These are phyloP conservation scores for Hesperophylax magnus DNA, from an alignment of 1,140 invertebrate genomes.

Conservation along the genomic window DNA sequence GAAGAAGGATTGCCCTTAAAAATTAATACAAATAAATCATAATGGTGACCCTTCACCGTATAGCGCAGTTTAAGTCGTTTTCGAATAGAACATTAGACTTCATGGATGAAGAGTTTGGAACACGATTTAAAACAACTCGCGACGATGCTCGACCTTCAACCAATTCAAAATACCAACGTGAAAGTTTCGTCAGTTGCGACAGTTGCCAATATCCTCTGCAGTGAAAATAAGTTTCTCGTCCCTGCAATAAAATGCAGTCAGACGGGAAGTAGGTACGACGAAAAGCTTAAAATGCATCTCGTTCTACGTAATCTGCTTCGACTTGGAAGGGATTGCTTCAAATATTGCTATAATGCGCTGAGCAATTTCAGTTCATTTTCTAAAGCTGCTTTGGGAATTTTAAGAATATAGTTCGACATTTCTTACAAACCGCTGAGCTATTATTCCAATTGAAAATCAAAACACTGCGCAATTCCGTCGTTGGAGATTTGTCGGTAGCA, in stretches of 20 bases:
- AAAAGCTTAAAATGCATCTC: conserved; percentile 27
- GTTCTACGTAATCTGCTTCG: conserved; percentile 11
- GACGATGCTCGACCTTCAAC: too few relatives aligned
- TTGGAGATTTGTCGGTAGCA: too few relatives aligned
- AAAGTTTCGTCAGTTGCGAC: not conserved
- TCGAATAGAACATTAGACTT: too few relatives aligned
- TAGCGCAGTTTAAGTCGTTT: too few relatives aligned
- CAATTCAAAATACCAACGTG: too few relatives aligned
- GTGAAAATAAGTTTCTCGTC: conserved; percentile 19
- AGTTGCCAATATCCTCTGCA: not conserved
- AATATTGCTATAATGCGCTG: conserved; percentile 22
- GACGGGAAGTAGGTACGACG: not conserved
- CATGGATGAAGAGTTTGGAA: too few relatives aligned
- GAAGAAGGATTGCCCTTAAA: too few relatives aligned
- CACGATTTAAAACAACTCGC: too few relatives aligned
- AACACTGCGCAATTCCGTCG: too few relatives aligned
- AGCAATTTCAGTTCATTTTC: conserved; percentile 16
- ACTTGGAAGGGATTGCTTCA: conserved; percentile 17
- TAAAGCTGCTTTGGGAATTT: conserved; percentile 18
- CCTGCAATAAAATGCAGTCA: conserved; percentile 1
- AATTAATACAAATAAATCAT: too few relatives aligned
- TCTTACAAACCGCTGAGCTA: not conserved
- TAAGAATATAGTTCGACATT: not conserved
- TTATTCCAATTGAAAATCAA: not conserved
- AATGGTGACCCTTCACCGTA: too few relatives aligned